phyloP scores from a whole-genome alignment of 1,140 invertebrate species.

The Harlomillsia oculata region DNA sequence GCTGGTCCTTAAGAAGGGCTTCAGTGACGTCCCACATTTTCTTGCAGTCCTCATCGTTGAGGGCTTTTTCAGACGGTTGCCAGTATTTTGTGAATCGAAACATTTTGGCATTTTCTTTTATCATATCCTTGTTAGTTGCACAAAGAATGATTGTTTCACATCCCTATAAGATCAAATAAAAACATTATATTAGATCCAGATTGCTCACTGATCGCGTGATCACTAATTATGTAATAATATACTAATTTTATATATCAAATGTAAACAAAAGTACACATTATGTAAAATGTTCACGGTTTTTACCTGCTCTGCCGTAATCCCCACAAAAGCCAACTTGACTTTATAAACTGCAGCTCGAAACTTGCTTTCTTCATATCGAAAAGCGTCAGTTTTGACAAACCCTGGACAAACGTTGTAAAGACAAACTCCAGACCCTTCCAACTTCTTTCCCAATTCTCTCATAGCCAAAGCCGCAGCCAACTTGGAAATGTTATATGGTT shows the following conservation, averaged over 20 bases:
- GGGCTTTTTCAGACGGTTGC: conserved; percentile 31
- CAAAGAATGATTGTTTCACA: conserved; percentile 41
- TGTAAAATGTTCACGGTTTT: neutral
- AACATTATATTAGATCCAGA: neutral
- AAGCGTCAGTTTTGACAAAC: conserved; percentile 40
- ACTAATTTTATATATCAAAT: neutral
- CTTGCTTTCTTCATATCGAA: conserved; percentile 37
- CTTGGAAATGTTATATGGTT: conserved; percentile 40
- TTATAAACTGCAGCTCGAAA: neutral
- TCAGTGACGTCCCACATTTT: conserved; percentile 43
- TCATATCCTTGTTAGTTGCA: conserved; percentile 37
- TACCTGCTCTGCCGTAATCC: conserved; percentile 14
- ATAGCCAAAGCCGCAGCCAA: conserved; percentile 44
- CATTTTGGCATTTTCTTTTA: conserved; percentile 36
- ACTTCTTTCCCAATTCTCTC: conserved; percentile 41
- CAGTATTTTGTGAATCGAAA: conserved; percentile 40
- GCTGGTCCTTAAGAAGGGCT: too few relatives aligned
- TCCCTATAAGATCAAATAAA: conserved; percentile 36
- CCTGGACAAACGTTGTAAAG: conserved; percentile 43
- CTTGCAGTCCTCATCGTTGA: conserved; percentile 37
- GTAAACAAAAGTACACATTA: conserved; percentile 21
- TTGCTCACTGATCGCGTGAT: too few relatives aligned
- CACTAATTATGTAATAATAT: neutral
- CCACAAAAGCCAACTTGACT: neutral
- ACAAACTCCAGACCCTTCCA: conserved; percentile 41